Evolutionary conservation across 2,888 invertebrate genomes (phyloP), one percentile per base, ranked within the genome.

Genomic region (Notocelia uddmanniana): DNA sequence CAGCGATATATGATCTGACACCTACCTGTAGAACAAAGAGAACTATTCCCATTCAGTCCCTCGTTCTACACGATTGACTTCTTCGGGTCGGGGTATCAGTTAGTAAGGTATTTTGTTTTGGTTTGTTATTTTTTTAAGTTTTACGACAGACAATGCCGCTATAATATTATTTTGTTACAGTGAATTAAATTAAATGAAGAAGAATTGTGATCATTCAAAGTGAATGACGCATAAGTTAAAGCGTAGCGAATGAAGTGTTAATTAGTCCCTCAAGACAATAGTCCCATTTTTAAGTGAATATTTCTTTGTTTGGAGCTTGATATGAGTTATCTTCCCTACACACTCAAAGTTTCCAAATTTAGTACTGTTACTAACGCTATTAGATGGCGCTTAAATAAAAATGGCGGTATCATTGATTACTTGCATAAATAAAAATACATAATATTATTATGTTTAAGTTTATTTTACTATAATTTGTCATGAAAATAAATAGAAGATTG

Each of bases 11-110:
- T 79, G 88, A 91, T 91, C 86, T 87, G 85, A 86, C 85, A 83
- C 78, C 85, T 89, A 88, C 91, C 92, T 89, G 91, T 87, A 89
- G 89, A 91, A 91, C 91, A 92, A 92, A 83, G 79, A 74, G 74
- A 74, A 76, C 79, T 84, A 85, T 89, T 89, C 83, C 81, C 80
- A 89, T 91, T 90, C 82, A 87, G 80, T 81, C 82, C 81, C 76
- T 76, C 76, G 78, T 81, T 81, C 75, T 68, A 76, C 76, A 75
- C 76, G 74, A 77, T 75, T 79, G 78, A 73, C 70, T 74, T 72
- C 73, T 71, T 70, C 73, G 75, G 67, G 67, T 60, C 45, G 59
- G 37, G 48, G 67, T 71, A 67, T 67, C 23, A 67, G 55, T 60
- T 67, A 60, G 50, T 66, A 52, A 71, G 48, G 59, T 59, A 54